Percentiles rank a stretch among this genome's conserved stretches.
Evolutionary conservation across 1,140 invertebrate species (phyloP).

Genomic region (Daktulosphaira vitifoliae): DNA sequence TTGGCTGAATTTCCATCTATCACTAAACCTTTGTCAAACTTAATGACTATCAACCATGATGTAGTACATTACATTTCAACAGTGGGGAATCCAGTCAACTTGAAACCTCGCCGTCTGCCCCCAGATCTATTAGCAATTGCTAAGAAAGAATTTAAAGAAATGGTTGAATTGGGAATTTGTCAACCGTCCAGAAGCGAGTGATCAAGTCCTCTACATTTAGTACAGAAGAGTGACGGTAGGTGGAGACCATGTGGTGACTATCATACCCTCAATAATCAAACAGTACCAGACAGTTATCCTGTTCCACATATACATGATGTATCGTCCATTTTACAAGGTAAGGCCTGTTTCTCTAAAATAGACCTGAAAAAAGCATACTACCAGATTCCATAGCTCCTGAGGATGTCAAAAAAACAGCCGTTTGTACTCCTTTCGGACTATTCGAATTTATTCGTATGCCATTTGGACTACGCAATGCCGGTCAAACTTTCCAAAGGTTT

Average conservation of each 20-base stretch:
- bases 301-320: constrained; percentile 41
- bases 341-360: constrained; percentile 44
- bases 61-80: constrained; percentile 39
- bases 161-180: constrained; percentile 39
- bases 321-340: constrained; percentile 37
- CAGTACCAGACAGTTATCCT: constrained; percentile 43
- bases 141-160: constrained; percentile 39
- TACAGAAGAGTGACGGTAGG: constrained; percentile 41
- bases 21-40: constrained; percentile 41
- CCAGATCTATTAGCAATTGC: constrained; percentile 38
- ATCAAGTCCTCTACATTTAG: constrained; percentile 45
- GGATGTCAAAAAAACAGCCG: constrained; percentile 42
- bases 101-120: constrained; percentile 41
- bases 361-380: constrained; percentile 48
- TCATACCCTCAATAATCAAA: constrained; percentile 42
- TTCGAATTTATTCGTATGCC: constrained; percentile 43
- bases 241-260: constrained; percentile 43
- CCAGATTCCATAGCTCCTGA: constrained; percentile 42
- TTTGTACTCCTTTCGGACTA: constrained; percentile 41
- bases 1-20: constrained; percentile 44
- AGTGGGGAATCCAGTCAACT: constrained; percentile 41
- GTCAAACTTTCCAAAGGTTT: constrained; percentile 45
- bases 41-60: constrained; percentile 39
- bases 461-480: constrained; percentile 46
- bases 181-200: constrained; percentile 41